Evolutionary conservation across 2,888 invertebrate genomes (phyloP), one percentile per base, ranked within the genome.

Genomic region (Myathropa florea): DNA sequence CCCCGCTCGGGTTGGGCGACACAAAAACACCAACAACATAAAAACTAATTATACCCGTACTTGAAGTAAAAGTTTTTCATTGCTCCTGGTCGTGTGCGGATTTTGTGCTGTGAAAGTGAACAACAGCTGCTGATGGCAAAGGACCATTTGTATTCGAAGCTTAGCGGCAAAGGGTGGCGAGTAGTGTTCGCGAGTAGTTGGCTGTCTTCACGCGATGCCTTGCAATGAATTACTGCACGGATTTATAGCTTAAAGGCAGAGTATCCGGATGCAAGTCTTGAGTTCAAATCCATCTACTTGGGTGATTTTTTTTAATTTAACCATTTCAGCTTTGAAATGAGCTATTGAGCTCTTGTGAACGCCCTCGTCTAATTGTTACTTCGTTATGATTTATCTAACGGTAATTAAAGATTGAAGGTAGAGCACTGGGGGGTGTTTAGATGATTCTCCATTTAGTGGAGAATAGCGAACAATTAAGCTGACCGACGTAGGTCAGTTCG

Each of bases 41-140:
- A 68, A 73, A 73, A 73, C 64, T 73, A 73, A 73, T 73, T 73
- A 73, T 73, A 63, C 64, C 46, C 46, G 18, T 46, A 46, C 46
- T 64, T 73, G 57, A 55, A 73, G 64, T n/a, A 60, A 18, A 71
- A 71, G 24, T 71, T 71, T 71, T 59, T 26, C 21, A 18, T 7
- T 46, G 24, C 23, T 33, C n/a, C 12, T 36, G 39, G 18, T 39
- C 30, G 61, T 28, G 10, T 53, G 72, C 23, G 53, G n/a, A 72
- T 53, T 53, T 64, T 26, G 24, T 64, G 55, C 61, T 53, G 33
- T 12, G 46, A 72, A 33, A 28, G 23, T 61, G 53, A 36, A 73
- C 63, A 55, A 33, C 64, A 61, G 72, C 64, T 73, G 73, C 18
- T 57, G 30, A 46, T 53, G 33, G 60, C 33, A 55, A 64, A 73